A percentile compares a stretch with the other conserved stretches of the same genome.
Evolutionary conservation across 2,888 invertebrate genomes (phyloP).

Genomic region (Machimus atricapillus): DNA sequence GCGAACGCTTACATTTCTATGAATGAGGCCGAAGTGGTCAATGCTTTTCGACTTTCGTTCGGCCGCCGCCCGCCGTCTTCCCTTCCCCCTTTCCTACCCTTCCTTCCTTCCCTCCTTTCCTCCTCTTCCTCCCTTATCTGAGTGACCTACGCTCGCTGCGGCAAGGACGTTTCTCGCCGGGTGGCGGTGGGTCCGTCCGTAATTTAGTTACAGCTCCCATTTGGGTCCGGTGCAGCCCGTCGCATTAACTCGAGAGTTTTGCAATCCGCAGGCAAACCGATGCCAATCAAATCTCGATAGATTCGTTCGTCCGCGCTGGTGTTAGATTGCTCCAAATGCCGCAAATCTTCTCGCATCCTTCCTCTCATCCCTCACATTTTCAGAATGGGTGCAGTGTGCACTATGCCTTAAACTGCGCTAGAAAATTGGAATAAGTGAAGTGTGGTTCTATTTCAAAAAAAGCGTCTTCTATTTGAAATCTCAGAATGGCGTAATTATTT

Average conservation of each 20-base stretch:
- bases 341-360: background rate
- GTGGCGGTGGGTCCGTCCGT: background rate
- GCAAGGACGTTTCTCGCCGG: constrained; percentile 20
- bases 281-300: background rate
- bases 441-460: background rate
- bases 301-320: background rate
- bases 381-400: background rate
- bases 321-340: background rate
- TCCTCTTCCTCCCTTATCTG: constrained; percentile 1
- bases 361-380: background rate
- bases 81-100: background rate
- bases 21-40: constrained; percentile 21
- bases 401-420: background rate
- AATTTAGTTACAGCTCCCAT: background rate
- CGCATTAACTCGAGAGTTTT: constrained; percentile 3
- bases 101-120: background rate
- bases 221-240: background rate
- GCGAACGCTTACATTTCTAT: background rate
- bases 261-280: background rate
- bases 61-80: background rate
- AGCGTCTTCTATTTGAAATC: background rate
- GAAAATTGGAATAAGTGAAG: background rate
- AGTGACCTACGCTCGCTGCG: constrained; percentile 2
- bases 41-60: background rate
- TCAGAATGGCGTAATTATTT: background rate